Evolutionary conservation across 1,140 invertebrate genomes (phyloP), one percentile per base, ranked within the genome.

Genomic region (Melipona quadrifasciata): DNA sequence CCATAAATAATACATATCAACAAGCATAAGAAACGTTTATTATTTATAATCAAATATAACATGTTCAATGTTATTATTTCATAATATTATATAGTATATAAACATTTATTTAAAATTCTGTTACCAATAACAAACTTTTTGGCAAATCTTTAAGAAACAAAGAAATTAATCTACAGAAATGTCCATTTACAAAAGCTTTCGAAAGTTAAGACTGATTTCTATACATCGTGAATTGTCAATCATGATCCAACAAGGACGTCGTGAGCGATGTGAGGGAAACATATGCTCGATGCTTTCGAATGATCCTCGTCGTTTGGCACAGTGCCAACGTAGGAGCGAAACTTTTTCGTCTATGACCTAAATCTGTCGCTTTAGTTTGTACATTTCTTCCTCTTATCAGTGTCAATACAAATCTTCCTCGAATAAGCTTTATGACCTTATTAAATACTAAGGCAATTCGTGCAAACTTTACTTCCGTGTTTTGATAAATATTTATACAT

Each of bases 301-400:
- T 77, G 74, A 89, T 88, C 83, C 68, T 86, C 21, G 27, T 53
- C 19, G 79, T 89, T 89, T 77, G 87, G 87, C 80, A 80, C 27
- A 86, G 75, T 39, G 73, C 77, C 72, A 89, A 79, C 82, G 27
- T 64, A 89, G 88, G 80, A 89, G 76, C 84, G 88, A 89, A 89
- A 89, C 77, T 89, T 80, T 88, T 89, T 78, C 76, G 74, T 76
- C 39, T 57, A 74, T 64, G 88, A 86, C 84, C 84, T 86, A 86
- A 86, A 89, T 86, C 80, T 89, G 85, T 89, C 84, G 87, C 84
- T 89, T 89, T 80, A 84, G 88, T 89, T 89, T 89, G 77, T 55
- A 67, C 84, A 72, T 73, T 58, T 84, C 68, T 73, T 86, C 34
- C 16, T 39, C 71, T 85, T 88, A 85, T 88, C 73, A 70, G 8